Percentiles rank a stretch among this genome's conserved stretches.
Conservation (phyloP, 2,888 invertebrate species). For the Hemaris fuciformis region DNA sequence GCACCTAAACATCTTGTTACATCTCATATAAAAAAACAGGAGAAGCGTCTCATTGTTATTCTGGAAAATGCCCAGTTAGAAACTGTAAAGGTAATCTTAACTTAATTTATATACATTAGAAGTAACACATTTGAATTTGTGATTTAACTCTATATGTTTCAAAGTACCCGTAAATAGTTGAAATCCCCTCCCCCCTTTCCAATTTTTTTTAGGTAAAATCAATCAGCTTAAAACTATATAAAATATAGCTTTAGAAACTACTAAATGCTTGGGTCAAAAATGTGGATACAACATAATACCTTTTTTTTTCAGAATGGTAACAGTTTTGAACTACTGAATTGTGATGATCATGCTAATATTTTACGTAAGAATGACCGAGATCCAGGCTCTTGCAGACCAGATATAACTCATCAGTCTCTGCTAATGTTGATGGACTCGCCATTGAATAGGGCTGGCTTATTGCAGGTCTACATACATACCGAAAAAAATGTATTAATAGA, state of each 20-base stretch:
- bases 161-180: no score
- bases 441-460: slow-evolving; percentile 94
- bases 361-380: slow-evolving; percentile 93
- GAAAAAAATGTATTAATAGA: slow-evolving; percentile 96
- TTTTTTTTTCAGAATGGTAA: slow-evolving; percentile 87
- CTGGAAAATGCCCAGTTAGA: slow-evolving; percentile 97
- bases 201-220: no score
- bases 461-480: slow-evolving; percentile 97
- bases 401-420: slow-evolving; percentile 98
- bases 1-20: slow-evolving; percentile 88
- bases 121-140: no score
- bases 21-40: slow-evolving; percentile 90
- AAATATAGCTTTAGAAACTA: no score
- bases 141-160: no score
- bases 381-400: slow-evolving; percentile 94
- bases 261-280: not conserved
- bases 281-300: not conserved
- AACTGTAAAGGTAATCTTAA: slow-evolving; percentile 91
- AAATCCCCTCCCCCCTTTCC: no score
- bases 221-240: no score
- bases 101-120: not conserved
- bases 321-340: slow-evolving; percentile 94
- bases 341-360: slow-evolving; percentile 94
- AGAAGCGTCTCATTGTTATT: slow-evolving; percentile 95
- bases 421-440: slow-evolving; percentile 99